Base-by-base conservation (phyloP, 1,140 invertebrate species). In the Tetraneura akinire region DNA sequence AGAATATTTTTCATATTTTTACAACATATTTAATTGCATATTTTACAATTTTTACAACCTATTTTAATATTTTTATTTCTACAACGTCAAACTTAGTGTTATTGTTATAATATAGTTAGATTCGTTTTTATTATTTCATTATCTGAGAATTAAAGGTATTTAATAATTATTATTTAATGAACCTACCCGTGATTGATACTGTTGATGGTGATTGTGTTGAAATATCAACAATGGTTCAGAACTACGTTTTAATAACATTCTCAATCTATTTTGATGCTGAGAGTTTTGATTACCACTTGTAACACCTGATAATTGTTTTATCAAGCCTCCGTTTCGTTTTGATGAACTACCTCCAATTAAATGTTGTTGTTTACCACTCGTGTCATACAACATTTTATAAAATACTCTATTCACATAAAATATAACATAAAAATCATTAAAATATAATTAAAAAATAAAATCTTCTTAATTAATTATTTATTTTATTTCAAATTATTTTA, bases 161-260 rank as follows among this genome's bases (percentile, higher is more conserved):
- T 4, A 37, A 37, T 37, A 37, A 37, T 37, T 4, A 37, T 37
- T 37, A 37, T 37, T 4, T 37, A 4, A 4, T 4, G 3, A 0
- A 71, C 42, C 10, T 13, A 81, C 60, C 78, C 70, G 87, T 90
- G 94, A 92, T 91, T 94, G 92, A 88, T 93, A 91, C 71, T 92
- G 91, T 0, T 92, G 90, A 84, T 93, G 94, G 85, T 96, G 90
- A 84, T 93, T 94, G 85, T 96, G 74, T 85, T 96, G 94, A 32
- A 96, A 88, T 86, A 96, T 96, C 23, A 96, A 86, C 53, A 96
- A 86, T 1, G 95, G 95, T 86, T 97, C 95, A 23, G 94, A 96
- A 83, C 94, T 96, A 84, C 95, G 88, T 84, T 97, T 97, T 71
- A 97, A 87, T 85, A 97, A 96, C 26, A 95, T 86, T 23, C 94